Evolutionary conservation across 1,140 invertebrate genomes (phyloP).

Genomic region (Caerostris darwini): DNA sequence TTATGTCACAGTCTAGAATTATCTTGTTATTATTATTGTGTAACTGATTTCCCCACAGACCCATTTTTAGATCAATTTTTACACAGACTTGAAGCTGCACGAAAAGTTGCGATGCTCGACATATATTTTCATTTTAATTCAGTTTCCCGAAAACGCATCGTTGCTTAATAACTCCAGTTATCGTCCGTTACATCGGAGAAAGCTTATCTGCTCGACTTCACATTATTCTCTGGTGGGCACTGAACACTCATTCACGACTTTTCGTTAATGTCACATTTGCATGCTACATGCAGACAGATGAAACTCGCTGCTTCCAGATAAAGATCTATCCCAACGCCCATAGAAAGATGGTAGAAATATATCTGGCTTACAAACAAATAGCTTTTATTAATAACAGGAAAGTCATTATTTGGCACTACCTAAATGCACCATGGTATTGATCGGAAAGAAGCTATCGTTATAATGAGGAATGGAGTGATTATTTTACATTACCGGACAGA

Average conservation of each 20-base stretch:
- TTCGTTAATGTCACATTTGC: constrained; percentile 51
- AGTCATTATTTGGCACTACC: constrained; percentile 22
- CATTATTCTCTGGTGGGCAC: constrained; percentile 18
- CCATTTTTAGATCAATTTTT: constrained; percentile 57
- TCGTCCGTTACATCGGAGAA: constrained; percentile 36
- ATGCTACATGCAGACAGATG: constrained; percentile 16
- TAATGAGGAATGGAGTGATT: constrained; percentile 27
- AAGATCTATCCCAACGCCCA: background rate
- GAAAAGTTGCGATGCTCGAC: background rate
- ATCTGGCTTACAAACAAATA: constrained; percentile 25
- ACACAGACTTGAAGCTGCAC: background rate
- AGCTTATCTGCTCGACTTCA: constrained; percentile 27
- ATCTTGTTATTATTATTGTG: constrained; percentile 49
- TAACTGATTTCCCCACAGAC: constrained; percentile 51
- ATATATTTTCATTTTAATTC: constrained; percentile 51
- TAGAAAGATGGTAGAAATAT: background rate
- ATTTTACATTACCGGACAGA: constrained; percentile 21
- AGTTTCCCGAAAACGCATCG: constrained; percentile 21
- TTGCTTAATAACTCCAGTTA: constrained; percentile 54
- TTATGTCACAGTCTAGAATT: constrained; percentile 28
- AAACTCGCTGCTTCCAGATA: background rate
- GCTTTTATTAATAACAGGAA: constrained; percentile 32
- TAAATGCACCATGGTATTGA: background rate
- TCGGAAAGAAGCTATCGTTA: constrained; percentile 4
- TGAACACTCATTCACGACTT: background rate